phyloP scores from a whole-genome alignment of 2,113 vertebrate genomes.

The Oxygymnocypris stewartii region DNA sequence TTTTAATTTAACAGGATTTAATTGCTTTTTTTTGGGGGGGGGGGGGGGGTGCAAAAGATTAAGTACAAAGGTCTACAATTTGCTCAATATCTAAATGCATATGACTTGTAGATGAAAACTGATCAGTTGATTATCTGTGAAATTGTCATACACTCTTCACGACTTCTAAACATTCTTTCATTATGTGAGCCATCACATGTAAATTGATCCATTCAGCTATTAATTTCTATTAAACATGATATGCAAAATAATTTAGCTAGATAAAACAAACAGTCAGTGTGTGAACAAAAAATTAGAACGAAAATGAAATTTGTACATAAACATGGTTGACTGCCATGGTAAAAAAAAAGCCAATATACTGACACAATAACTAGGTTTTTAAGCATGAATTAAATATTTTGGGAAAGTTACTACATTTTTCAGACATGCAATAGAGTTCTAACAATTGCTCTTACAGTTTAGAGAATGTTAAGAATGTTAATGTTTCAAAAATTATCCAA shows the following conservation, averaged over 20 bases:
- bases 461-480: background rate
- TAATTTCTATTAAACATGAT: background rate
- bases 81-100: background rate
- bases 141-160: background rate
- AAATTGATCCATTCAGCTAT: background rate
- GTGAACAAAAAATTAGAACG: background rate
- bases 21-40: too few relatives aligned
- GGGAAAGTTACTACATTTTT: background rate
- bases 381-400: too few relatives aligned
- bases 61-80: background rate
- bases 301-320: too few relatives aligned
- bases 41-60: too few relatives aligned
- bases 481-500: background rate
- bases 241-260: background rate
- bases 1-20: too few relatives aligned
- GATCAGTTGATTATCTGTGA: too few relatives aligned
- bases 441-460: too few relatives aligned
- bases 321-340: too few relatives aligned
- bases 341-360: background rate
- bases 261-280: background rate
- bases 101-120: too few relatives aligned
- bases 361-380: background rate
- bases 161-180: background rate
- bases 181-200: background rate
- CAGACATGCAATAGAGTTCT: background rate